Evolutionary conservation across 2,113 vertebrate genomes (phyloP).

Genomic region (Amazona guildingii): DNA sequence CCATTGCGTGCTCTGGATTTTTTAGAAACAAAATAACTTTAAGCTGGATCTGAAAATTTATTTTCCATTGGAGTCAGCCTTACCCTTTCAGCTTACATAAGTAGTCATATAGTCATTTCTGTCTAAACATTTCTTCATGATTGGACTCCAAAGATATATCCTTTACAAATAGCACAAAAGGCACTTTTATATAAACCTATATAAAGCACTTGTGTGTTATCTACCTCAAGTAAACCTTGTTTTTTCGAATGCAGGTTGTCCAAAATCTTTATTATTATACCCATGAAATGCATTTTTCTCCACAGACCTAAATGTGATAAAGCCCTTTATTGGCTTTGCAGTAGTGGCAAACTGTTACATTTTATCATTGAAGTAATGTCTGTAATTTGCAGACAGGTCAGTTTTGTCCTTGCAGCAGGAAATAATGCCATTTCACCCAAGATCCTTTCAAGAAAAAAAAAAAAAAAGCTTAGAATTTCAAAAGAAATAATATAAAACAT

Average conservation of each 20-base stretch:
- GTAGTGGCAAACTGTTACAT: not conserved
- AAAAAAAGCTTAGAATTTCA: not conserved
- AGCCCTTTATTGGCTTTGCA: not conserved
- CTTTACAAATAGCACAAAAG: not conserved
- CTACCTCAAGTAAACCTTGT: not conserved
- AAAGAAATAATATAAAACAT: not conserved
- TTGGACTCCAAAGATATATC: not conserved
- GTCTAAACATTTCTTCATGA: not conserved
- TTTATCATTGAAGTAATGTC: not conserved
- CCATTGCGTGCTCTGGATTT: not conserved
- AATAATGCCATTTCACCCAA: rapidly evolving
- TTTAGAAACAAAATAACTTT: not conserved
- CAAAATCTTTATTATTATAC: not conserved
- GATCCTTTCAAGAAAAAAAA: not conserved
- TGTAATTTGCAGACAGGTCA: not conserved
- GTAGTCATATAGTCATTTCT: not conserved
- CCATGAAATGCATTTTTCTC: not conserved
- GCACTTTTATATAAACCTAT: not conserved
- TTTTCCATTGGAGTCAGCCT: not conserved
- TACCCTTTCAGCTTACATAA: not conserved
- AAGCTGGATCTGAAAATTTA: not conserved
- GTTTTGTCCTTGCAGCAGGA: not conserved
- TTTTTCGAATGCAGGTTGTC: not conserved
- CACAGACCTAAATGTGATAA: not conserved
- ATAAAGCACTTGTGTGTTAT: not conserved